Conservation (phyloP, 2,113 vertebrate species). For the Myrmophylax atrothorax region DNA sequence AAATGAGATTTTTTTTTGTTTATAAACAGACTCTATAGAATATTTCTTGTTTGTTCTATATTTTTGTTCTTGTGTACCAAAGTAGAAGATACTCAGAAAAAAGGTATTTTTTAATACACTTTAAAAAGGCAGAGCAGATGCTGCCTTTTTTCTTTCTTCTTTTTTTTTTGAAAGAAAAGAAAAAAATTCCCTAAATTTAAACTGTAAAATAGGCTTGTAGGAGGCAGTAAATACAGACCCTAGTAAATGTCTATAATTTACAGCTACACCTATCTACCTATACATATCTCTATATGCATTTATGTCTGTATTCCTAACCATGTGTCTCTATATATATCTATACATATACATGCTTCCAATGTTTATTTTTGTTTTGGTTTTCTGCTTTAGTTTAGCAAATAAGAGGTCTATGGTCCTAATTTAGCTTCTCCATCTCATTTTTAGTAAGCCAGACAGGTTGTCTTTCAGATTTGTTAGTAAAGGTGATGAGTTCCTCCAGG, state of each 20-base stretch:
- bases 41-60: background rate
- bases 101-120: background rate
- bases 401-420: background rate
- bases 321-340: background rate
- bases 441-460: constrained; percentile 32
- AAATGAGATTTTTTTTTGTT: background rate
- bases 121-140: background rate
- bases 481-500: constrained; percentile 23
- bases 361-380: constrained; percentile 16
- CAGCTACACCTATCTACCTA: background rate
- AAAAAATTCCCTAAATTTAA: constrained; percentile 32
- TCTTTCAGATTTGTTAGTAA: constrained; percentile 38
- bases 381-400: constrained; percentile 38
- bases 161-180: background rate
- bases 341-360: background rate
- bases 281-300: background rate
- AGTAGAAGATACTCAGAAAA: background rate
- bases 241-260: constrained; percentile 24
- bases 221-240: constrained; percentile 24
- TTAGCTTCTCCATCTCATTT: constrained; percentile 8
- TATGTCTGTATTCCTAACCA: background rate
- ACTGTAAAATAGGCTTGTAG: background rate
- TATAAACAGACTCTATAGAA: background rate
- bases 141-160: background rate
- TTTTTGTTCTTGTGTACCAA: background rate